phyloP scores from a whole-genome alignment of 2,888 invertebrate genomes.

The Cybosia mesomella region DNA sequence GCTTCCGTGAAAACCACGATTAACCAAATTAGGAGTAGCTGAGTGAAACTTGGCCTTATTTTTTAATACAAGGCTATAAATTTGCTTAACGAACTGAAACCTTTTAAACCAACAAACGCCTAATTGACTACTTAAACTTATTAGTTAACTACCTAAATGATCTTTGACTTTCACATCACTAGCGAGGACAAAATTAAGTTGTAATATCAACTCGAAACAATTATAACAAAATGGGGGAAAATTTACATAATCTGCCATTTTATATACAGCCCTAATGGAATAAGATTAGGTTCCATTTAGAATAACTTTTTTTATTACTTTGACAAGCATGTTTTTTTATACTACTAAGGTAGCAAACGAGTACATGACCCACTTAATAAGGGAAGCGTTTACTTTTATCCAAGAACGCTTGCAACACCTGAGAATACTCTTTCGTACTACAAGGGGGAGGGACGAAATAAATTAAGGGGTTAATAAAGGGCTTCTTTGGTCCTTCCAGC shows the following conservation, averaged over 20 bases:
- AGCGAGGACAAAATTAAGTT: constrained; percentile 32
- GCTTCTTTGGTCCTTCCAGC: not conserved
- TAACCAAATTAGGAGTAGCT: not conserved
- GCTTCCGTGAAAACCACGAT: too few species aligned
- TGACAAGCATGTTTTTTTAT: not conserved
- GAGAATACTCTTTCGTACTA: too few species aligned
- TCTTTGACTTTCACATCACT: constrained; percentile 25
- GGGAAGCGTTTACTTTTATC: not conserved
- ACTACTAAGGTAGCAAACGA: not conserved
- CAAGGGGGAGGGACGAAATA: too few species aligned
- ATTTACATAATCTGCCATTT: constrained; percentile 41
- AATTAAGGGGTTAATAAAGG: too few species aligned
- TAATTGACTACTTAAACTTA: not conserved
- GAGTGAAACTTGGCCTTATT: not conserved
- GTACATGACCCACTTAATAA: not conserved
- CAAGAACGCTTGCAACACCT: not conserved
- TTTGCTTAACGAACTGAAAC: not conserved
- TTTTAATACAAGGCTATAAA: too few species aligned
- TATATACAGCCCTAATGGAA: constrained; percentile 20
- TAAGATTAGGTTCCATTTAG: constrained; percentile 10
- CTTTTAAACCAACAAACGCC: not conserved
- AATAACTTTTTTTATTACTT: not conserved
- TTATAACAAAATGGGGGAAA: constrained; percentile 39
- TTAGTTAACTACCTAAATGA: constrained; percentile 1
- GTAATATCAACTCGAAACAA: constrained; percentile 43